Conservation (phyloP, 2,797 vertebrate species). For the Sebastes miniatus region DNA sequence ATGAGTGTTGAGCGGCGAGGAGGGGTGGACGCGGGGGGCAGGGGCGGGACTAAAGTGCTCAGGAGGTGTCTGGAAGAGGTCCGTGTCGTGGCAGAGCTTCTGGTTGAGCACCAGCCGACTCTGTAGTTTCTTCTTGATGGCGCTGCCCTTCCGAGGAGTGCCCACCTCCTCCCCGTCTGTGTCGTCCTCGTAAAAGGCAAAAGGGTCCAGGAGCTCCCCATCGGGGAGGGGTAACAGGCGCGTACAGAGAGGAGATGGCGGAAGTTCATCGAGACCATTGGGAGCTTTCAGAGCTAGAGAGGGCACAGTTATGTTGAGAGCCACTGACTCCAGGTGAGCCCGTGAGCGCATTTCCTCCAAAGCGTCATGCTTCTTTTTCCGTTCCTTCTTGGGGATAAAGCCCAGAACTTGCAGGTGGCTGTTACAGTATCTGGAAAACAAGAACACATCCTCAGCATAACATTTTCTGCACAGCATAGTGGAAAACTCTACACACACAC, state of each 20-base stretch:
- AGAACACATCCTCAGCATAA: slow-evolving; percentile 8
- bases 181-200: slow-evolving; percentile 94
- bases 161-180: slow-evolving; percentile 86
- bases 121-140: slow-evolving; percentile 93
- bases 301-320: slow-evolving; percentile 96
- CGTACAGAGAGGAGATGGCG: slow-evolving; percentile 92
- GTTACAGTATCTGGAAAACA: slow-evolving; percentile 94
- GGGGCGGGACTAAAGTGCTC: slow-evolving; percentile 97
- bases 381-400: slow-evolving; percentile 99
- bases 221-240: slow-evolving; percentile 90
- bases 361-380: slow-evolving; percentile 98
- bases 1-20: slow-evolving; percentile 81
- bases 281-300: slow-evolving; percentile 92
- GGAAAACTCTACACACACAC: not conserved
- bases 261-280: slow-evolving; percentile 94
- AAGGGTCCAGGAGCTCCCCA: slow-evolving; percentile 93
- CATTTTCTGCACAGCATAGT: not conserved
- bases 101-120: slow-evolving; percentile 92
- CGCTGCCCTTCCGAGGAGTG: slow-evolving; percentile 86
- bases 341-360: slow-evolving; percentile 93
- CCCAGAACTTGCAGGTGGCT: slow-evolving; percentile 99
- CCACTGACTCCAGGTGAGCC: slow-evolving; percentile 95
- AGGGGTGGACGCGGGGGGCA: slow-evolving; percentile 78
- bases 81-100: slow-evolving; percentile 87
- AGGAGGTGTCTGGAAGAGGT: slow-evolving; percentile 87